Conservation (phyloP, 2,888 invertebrate genomes). For the Drosophila recens region DNA sequence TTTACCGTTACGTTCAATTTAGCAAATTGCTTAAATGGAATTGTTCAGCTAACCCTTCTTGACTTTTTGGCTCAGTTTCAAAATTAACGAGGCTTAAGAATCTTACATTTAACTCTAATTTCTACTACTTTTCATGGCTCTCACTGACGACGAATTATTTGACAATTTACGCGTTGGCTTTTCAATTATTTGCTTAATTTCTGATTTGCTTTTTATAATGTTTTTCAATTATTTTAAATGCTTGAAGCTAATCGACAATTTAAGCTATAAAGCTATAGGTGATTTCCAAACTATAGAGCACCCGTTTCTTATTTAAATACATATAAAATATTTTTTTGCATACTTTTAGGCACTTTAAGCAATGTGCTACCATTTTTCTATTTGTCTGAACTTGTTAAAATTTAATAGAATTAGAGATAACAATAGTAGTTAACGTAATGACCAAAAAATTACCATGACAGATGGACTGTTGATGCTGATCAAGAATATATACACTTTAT, state of each 20-base stretch:
- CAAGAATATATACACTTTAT: too few species aligned
- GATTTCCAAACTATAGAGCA: too few species aligned
- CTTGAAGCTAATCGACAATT: background rate
- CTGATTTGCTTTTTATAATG: slow-evolving; percentile 36
- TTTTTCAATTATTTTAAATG: slow-evolving; percentile 49
- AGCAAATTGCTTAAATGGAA: slow-evolving; percentile 69
- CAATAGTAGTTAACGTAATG: too few species aligned
- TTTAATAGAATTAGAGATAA: too few species aligned
- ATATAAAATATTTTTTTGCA: too few species aligned
- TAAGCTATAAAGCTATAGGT: background rate
- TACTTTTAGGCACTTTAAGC: too few species aligned
- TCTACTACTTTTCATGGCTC: background rate
- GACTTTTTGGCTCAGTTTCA: slow-evolving; percentile 13
- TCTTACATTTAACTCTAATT: background rate
- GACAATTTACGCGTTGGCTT: slow-evolving; percentile 24
- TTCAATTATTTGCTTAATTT: slow-evolving; percentile 57
- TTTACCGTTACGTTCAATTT: slow-evolving; percentile 74
- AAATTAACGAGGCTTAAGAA: slow-evolving; percentile 34
- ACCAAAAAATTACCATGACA: too few species aligned
- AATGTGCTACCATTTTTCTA: too few species aligned
- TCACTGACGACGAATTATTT: slow-evolving; percentile 67
- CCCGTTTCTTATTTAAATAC: too few species aligned
- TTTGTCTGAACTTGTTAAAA: too few species aligned
- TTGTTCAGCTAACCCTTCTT: slow-evolving; percentile 56
- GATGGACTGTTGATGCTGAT: too few species aligned